A percentile compares a stretch with the other conserved stretches of the same genome.
Conservation (phyloP, 37 sponge, comb jelly and placozoan genomes). For the Cliona cf. orientalis region DNA sequence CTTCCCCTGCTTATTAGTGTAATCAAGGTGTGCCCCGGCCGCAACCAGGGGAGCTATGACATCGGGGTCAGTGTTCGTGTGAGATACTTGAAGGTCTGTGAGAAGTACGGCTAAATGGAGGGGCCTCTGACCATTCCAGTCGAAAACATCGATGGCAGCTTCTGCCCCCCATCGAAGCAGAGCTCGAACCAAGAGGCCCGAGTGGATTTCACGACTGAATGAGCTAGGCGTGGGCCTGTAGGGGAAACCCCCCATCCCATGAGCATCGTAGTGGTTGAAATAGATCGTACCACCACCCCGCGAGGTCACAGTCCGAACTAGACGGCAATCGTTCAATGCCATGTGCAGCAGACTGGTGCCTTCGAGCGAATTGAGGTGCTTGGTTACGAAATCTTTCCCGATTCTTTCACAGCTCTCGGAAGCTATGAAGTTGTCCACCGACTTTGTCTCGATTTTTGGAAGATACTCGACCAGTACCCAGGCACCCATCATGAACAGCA, state of each 20-base stretch:
- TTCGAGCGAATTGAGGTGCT: conserved; percentile 49
- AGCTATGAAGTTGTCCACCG: not conserved
- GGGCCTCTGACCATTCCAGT: conserved; percentile 42
- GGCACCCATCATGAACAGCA: conserved; percentile 18
- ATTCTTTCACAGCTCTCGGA: conserved; percentile 30
- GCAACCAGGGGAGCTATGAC: conserved; percentile 42
- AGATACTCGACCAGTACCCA: conserved; percentile 28
- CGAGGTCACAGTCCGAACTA: not conserved
- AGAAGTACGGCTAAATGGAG: conserved; percentile 32
- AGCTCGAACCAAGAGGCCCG: conserved; percentile 18
- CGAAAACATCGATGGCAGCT: conserved; percentile 27
- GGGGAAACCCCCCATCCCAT: no score
- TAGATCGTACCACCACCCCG: no score
- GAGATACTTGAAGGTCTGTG: not conserved
- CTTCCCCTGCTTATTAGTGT: conserved; percentile 37
- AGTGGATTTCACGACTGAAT: not conserved
- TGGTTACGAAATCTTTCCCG: conserved; percentile 35
- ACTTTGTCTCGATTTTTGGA: not conserved
- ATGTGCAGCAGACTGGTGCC: conserved; percentile 65
- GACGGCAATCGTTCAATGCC: conserved; percentile 20
- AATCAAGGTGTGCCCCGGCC: conserved; percentile 37
- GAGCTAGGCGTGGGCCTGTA: not conserved
- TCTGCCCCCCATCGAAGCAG: conserved; percentile 48
- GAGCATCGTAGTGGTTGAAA: no score
- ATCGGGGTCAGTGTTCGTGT: not conserved